Conservation (phyloP, 2,888 invertebrate species). For the Andrena flavipes region DNA sequence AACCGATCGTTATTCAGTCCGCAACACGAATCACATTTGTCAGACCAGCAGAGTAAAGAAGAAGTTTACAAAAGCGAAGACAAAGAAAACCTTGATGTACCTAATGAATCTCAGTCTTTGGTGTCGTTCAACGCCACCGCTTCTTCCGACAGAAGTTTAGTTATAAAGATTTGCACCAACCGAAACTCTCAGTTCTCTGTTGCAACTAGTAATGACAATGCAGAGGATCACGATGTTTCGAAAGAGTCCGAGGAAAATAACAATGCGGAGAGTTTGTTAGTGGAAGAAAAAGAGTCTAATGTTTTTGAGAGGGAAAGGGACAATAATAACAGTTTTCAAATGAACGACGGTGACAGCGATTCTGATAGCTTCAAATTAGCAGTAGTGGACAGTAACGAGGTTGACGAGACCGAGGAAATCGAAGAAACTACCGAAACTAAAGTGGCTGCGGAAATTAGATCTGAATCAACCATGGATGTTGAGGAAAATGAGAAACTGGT, state of each 20-base stretch:
- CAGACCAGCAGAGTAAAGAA: slow-evolving; percentile 86
- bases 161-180: slow-evolving; percentile 83
- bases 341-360: slow-evolving; percentile 78
- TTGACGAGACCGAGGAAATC: slow-evolving; percentile 67
- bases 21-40: slow-evolving; percentile 61
- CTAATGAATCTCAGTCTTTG: slow-evolving; percentile 73
- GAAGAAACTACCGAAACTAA: slow-evolving; percentile 47
- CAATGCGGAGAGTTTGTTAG: slow-evolving; percentile 74
- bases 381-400: slow-evolving; percentile 71
- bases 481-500: slow-evolving; percentile 20
- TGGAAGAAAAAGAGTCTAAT: slow-evolving; percentile 66
- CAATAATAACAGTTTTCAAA: slow-evolving; percentile 64
- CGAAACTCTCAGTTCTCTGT: slow-evolving; percentile 82
- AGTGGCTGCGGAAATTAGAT: slow-evolving; percentile 48
- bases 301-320: slow-evolving; percentile 69
- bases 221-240: slow-evolving; percentile 66
- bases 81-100: slow-evolving; percentile 28
- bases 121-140: slow-evolving; percentile 77
- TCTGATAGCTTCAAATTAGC: slow-evolving; percentile 80
- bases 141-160: slow-evolving; percentile 80
- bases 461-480: slow-evolving; percentile 58
- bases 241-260: slow-evolving; percentile 79
- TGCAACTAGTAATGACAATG: slow-evolving; percentile 60
- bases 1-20: slow-evolving; percentile 74
- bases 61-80: slow-evolving; percentile 36